phyloP scores from a whole-genome alignment of 2,888 invertebrate species.

The Abscondita cerata region DNA sequence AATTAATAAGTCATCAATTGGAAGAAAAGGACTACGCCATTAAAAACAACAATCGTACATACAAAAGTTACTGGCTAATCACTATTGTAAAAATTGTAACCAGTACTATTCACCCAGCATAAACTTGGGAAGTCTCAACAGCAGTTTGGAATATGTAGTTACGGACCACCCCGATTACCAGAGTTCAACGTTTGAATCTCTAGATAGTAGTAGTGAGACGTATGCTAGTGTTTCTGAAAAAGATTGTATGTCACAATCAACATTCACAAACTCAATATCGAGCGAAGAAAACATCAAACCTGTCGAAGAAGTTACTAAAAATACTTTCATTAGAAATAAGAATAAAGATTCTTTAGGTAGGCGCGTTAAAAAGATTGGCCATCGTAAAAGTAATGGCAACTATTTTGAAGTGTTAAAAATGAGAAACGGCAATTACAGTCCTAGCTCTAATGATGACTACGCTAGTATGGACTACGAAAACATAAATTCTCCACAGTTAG shows the following conservation, averaged over 20 bases:
- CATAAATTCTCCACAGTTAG: conserved; percentile 50
- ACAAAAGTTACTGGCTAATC: conserved; percentile 65
- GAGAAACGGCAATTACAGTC: conserved; percentile 54
- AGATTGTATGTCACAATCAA: conserved; percentile 45
- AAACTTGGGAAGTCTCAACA: conserved; percentile 54
- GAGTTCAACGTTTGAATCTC: conserved; percentile 55
- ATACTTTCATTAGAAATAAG: conserved; percentile 51
- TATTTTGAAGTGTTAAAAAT: conserved; percentile 57
- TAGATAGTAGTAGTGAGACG: conserved; percentile 58
- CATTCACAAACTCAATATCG: conserved; percentile 30
- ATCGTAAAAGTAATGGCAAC: conserved; percentile 55
- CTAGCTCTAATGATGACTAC: conserved; percentile 63
- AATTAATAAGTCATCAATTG: conserved; percentile 71
- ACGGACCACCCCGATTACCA: conserved; percentile 54
- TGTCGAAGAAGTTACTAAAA: conserved; percentile 42
- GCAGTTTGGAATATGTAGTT: conserved; percentile 55
- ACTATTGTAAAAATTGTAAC: conserved; percentile 58
- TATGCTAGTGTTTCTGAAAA: conserved; percentile 55
- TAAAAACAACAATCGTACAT: conserved; percentile 74
- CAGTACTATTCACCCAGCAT: conserved; percentile 51
- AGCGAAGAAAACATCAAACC: conserved; percentile 40
- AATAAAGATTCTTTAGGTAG: conserved; percentile 49
- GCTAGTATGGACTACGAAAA: conserved; percentile 61
- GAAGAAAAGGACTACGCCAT: conserved; percentile 76
- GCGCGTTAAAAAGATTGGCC: conserved; percentile 48